Base-by-base conservation (phyloP, 1,140 invertebrate species). In the Teleogryllus occipitalis region DNA sequence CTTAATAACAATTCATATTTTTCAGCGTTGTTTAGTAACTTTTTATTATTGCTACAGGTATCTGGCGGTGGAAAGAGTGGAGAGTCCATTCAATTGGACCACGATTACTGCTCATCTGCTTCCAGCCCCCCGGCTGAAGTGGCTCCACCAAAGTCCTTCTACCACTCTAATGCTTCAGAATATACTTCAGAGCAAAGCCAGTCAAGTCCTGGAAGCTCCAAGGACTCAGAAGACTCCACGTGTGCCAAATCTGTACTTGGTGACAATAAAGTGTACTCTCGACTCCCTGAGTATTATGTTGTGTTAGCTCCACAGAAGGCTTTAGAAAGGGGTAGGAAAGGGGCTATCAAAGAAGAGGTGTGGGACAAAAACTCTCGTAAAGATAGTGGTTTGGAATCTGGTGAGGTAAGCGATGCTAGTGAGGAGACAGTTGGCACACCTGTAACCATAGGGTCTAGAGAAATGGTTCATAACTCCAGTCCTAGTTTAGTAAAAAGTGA, bases 41-140 rank as follows among this genome's bases (percentile, higher is more conserved):
- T 72, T 72, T 14, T 72, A n/a, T 46, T 15, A 27, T 79, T 79
- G 14, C 47, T 21, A 8, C 27, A 80, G 79, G 79, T 80, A 12
- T 80, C 79, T 77, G 75, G 79, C 39, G 39, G 27, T 81, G 39
- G 54, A 81, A 82, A 39, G 79, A 8, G 74, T 82, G 72, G 73
- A 73, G 85, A 83, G 79, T 85, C 82, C 15, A 84, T 88, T 12
- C 86, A 87, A 76, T 79, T 87, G 78, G 88, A 89, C 82, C 88
- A 90, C 81, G 88, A 89, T 84, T 90, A 90, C 81, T 89, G 87
- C 78, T 85, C 82, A 79, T 81, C 82, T 15, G 84, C 82, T 75
- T 82, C 82, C 74, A 81, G 79, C 79, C 21, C n/a, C 54, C 10
- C 54, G 7, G 46, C 54, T 18, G 81, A 82, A 14, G 77, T 74